Conservation (phyloP, 2,888 invertebrate genomes). For the Aporophyla nigra region DNA sequence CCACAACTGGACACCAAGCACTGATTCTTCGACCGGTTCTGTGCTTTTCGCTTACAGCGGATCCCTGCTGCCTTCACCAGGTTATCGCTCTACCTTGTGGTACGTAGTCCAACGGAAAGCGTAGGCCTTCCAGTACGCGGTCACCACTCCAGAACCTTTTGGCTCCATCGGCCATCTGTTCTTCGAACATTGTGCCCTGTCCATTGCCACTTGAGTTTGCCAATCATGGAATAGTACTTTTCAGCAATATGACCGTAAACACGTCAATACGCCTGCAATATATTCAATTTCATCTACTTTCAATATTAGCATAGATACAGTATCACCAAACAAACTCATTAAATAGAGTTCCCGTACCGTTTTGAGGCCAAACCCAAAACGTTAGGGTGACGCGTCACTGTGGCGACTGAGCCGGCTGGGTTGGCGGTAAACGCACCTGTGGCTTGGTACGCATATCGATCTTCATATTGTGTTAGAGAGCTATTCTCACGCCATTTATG, state of each 20-base stretch:
- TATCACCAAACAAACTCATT: constrained; percentile 31
- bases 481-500: constrained; percentile 52
- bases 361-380: constrained; percentile 48
- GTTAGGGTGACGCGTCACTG: constrained; percentile 9
- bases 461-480: constrained; percentile 50
- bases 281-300: background rate
- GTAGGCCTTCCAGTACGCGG: no score
- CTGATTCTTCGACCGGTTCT: no score
- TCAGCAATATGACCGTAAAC: background rate
- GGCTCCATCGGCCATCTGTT: no score
- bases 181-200: no score
- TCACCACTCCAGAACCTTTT: no score
- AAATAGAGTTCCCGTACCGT: constrained; percentile 34
- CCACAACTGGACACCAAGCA: no score
- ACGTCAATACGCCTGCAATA: background rate
- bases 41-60: no score
- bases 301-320: background rate
- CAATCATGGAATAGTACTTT: no score
- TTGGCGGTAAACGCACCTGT: constrained; percentile 55
- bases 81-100: no score
- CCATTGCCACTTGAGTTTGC: no score
- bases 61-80: no score
- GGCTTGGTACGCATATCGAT: constrained; percentile 67
- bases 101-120: no score
- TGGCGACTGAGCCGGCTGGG: background rate